Conservation (phyloP, 2,888 invertebrate genomes). For the Drosophila putrida region DNA sequence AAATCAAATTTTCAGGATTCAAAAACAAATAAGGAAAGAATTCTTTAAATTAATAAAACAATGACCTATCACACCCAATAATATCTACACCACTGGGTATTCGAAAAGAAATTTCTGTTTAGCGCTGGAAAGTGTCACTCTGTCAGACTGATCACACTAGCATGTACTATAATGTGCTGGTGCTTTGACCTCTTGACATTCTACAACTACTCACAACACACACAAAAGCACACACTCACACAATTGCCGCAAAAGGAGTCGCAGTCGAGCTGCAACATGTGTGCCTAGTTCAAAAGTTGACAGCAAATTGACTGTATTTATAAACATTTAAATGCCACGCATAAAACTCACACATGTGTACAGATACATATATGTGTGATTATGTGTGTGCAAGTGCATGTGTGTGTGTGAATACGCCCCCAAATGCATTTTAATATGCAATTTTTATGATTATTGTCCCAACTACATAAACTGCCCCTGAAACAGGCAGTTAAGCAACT, state of each 20-base stretch:
- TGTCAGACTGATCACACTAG: conserved; percentile 38
- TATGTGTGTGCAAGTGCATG: conserved; percentile 5
- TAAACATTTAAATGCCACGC: conserved; percentile 67
- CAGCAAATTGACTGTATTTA: conserved; percentile 79
- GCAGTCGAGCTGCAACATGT: conserved; percentile 62
- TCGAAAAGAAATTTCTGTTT: conserved; percentile 31
- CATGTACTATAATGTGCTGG: conserved; percentile 36
- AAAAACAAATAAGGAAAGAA: no score
- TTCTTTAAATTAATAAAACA: no score
- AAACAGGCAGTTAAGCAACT: conserved; percentile 32
- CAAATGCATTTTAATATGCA: conserved; percentile 67
- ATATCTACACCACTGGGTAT: not conserved
- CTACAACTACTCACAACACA: conserved; percentile 31
- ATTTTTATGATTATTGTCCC: conserved; percentile 65
- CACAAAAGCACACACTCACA: not conserved
- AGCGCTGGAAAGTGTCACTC: conserved; percentile 63
- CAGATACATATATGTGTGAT: conserved; percentile 9
- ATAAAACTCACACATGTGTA: conserved; percentile 10
- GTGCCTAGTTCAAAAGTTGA: conserved; percentile 78
- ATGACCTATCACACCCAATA: not conserved
- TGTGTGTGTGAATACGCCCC: conserved; percentile 43
- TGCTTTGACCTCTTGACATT: conserved; percentile 69
- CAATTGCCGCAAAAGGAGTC: conserved; percentile 16
- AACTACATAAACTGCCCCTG: conserved; percentile 24
- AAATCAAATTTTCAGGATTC: no score